Percentiles rank a stretch among this genome's conserved stretches.
Conservation (phyloP, 2,113 vertebrate genomes). For the Argyrosomus japonicus region DNA sequence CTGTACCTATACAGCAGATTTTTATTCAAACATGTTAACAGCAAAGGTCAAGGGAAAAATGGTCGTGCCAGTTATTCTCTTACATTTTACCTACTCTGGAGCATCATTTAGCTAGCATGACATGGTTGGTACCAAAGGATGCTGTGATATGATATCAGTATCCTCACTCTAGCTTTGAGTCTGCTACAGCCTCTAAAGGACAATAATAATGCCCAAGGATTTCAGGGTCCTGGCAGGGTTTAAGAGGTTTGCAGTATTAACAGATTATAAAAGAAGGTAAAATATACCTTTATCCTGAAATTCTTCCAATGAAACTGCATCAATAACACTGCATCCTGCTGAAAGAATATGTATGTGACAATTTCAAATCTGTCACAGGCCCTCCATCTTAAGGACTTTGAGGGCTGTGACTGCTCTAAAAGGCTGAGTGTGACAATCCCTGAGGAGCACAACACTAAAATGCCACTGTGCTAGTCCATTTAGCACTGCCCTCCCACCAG, state of each 20-base stretch:
- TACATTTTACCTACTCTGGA: too few species aligned
- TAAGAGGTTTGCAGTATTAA: background rate
- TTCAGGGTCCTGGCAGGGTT: background rate
- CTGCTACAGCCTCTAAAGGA: too few species aligned
- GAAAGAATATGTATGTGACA: background rate
- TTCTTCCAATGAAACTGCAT: background rate
- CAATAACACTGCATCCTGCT: background rate
- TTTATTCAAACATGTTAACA: too few species aligned
- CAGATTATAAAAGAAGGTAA: background rate
- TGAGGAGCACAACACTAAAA: slow-evolving; percentile 65
- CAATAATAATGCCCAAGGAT: too few species aligned
- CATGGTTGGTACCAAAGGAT: too few species aligned
- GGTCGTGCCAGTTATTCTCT: too few species aligned
- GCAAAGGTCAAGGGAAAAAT: too few species aligned
- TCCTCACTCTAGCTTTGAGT: too few species aligned
- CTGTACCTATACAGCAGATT: too few species aligned
- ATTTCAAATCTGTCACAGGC: slow-evolving; percentile 21
- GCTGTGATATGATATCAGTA: too few species aligned
- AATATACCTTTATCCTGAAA: background rate
- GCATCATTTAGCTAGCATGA: too few species aligned
- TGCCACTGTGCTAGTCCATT: slow-evolving; percentile 66
- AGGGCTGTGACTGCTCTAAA: slow-evolving; percentile 41
- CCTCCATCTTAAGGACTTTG: slow-evolving; percentile 22
- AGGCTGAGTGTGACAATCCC: slow-evolving; percentile 57
- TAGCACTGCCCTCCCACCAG: slow-evolving; percentile 63